Conservation (phyloP, 2,888 invertebrate species). For the Linyphia triangularis region DNA sequence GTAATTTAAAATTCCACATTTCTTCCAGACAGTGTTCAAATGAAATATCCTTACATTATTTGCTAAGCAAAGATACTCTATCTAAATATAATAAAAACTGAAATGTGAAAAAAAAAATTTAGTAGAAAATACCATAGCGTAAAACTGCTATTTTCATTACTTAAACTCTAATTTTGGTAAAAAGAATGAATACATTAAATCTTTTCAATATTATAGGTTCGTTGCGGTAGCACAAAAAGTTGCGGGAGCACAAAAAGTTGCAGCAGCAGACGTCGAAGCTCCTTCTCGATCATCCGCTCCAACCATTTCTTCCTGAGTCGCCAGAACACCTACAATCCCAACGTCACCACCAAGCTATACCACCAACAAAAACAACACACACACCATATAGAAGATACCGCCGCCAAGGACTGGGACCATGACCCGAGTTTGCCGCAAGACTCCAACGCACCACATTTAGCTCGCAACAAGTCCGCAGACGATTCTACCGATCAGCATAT, state of each 20-base stretch:
- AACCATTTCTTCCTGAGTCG: slow-evolving; percentile 56
- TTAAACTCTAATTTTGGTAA: too few species aligned
- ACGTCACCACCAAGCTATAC: slow-evolving; percentile 63
- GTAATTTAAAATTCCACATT: too few species aligned
- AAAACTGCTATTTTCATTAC: too few species aligned
- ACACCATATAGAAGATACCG: slow-evolving; percentile 17
- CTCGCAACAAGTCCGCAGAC: slow-evolving; percentile 18
- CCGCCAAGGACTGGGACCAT: background rate
- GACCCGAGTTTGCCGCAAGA: background rate
- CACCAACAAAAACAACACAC: slow-evolving; percentile 57
- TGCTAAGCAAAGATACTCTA: too few species aligned
- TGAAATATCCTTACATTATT: too few species aligned
- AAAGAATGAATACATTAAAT: too few species aligned
- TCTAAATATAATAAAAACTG: too few species aligned
- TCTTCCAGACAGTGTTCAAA: too few species aligned
- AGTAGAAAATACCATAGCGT: too few species aligned
- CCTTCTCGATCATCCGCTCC: slow-evolving; percentile 62
- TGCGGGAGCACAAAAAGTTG: slow-evolving; percentile 53
- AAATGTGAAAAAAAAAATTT: too few species aligned
- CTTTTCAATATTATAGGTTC: slow-evolving; percentile 58
- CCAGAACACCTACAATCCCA: slow-evolving; percentile 63
- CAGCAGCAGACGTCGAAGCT: slow-evolving; percentile 48
- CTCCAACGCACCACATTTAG: background rate
- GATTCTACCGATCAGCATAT: background rate
- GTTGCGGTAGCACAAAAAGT: slow-evolving; percentile 42